Conservation (phyloP, 1,140 invertebrate genomes). For the Trachymyrmex cornetzi region DNA sequence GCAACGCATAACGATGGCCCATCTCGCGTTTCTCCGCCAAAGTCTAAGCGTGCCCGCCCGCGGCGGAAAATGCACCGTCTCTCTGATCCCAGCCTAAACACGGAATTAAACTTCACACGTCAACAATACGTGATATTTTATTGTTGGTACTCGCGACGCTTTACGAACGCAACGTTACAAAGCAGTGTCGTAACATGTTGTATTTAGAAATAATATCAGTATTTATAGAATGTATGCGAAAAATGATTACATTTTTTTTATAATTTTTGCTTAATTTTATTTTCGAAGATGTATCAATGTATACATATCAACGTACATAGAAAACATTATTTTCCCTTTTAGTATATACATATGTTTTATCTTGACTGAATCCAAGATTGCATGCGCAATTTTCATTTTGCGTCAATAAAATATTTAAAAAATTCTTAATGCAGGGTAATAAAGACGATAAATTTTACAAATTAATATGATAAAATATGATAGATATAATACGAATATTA, state of each 20-base stretch:
- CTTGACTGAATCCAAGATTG: not conserved
- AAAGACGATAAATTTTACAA: not conserved
- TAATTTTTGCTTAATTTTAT: not conserved
- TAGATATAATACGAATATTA: too few relatives aligned
- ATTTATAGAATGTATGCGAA: not conserved
- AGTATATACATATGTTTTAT: not conserved
- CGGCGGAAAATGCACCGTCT: constrained; percentile 47
- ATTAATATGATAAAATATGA: not conserved
- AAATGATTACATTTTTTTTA: not conserved
- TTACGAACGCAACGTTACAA: not conserved
- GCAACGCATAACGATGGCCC: constrained; percentile 68
- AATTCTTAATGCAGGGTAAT: not conserved
- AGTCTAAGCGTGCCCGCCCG: constrained; percentile 35
- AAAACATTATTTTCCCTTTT: not conserved
- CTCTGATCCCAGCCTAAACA: constrained; percentile 39
- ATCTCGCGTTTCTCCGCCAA: constrained; percentile 58
- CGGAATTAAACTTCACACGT: not conserved
- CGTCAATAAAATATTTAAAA: not conserved
- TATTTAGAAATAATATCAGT: not conserved
- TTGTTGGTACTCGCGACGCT: not conserved
- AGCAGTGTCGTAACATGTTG: not conserved
- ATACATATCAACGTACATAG: not conserved
- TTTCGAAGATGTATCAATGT: not conserved
- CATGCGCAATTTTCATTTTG: not conserved
- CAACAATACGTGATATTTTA: not conserved